Evolutionary conservation across 2,888 invertebrate species (phyloP), one percentile per base, ranked within the genome.

Genomic region (Druceiella hillmani): DNA sequence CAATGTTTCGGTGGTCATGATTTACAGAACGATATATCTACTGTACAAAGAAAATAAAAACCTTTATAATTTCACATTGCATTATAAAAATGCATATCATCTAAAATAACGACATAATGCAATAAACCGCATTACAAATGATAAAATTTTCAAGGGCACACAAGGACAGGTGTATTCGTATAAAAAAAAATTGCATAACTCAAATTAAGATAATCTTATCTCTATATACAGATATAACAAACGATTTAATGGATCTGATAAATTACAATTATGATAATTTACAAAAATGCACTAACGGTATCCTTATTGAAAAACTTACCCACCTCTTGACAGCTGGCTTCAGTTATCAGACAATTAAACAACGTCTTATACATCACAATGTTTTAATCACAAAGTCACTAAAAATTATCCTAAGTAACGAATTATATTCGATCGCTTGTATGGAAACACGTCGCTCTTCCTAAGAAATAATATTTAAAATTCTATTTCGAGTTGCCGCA

Each of bases 301-400:
- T 36, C 32, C 28, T 17, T 6, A 36, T 24, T 22, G 36, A 35
- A 61, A 68, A 70, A 80, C 79, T 79, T 79, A 80, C 81, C 79
- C 72, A 83, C 83, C 83, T 83, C 82, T 80, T 80, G 79, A 76
- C 79, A 80, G 69, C 75, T 75, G 64, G 78, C 80, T 66, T 74
- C 71, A 59, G 74, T 69, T 58, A 80, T 64, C 60, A 79, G 63
- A 65, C 72, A 70, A 62, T 73, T 69, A 57, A 65, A 71, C 71
- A 78, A 73, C 66, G 71, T 67, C 66, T 67, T 75, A 71, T 74
- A 74, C 79, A 78, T 78, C 75, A 75, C 76, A 71, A 66, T 59
- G 56, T 61, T 66, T 68, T 66, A 59, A 48, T 48, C 49, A 56
- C 60, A 7, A 26, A n/a, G 10, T 47, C 44, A 48, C 48, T 47